phyloP scores from a whole-genome alignment of 2,113 vertebrate genomes.

The Nothobranchius kuhntae region DNA sequence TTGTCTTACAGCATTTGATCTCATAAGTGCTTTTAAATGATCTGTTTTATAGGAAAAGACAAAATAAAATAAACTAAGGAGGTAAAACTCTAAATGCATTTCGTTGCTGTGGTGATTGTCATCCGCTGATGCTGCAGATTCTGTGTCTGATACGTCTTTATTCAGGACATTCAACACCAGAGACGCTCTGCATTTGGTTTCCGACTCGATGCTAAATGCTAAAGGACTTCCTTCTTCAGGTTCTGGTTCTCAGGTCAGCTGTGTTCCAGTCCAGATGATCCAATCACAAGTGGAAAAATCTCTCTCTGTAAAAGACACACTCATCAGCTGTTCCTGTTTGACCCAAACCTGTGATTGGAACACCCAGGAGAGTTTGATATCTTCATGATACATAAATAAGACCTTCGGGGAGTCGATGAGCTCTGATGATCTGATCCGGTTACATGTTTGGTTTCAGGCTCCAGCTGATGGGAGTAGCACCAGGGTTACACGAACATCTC shows the following conservation, averaged over 20 bases:
- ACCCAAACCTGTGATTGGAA: no score
- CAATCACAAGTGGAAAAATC: neutral
- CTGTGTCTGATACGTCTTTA: neutral
- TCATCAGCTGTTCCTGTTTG: no score
- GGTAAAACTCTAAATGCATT: slow-evolving; percentile 54
- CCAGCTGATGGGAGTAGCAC: neutral
- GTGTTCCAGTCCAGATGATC: neutral
- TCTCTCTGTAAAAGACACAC: no score
- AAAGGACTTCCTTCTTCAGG: no score
- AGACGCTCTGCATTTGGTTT: no score
- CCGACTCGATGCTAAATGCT: no score
- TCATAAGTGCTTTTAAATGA: slow-evolving; percentile 38
- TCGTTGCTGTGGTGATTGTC: slow-evolving; percentile 4
- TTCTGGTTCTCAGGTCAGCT: neutral
- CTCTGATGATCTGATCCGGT: neutral
- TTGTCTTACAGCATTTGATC: slow-evolving; percentile 40
- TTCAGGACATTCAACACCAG: no score
- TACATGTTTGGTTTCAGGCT: neutral
- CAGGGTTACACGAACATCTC: neutral
- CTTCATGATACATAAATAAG: neutral
- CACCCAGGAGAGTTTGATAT: neutral
- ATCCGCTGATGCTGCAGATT: neutral
- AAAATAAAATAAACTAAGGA: slow-evolving; percentile 10
- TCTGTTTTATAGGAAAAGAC: slow-evolving; percentile 47
- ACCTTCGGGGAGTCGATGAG: neutral